A percentile compares a stretch with the other conserved stretches of the same genome.
phyloP scores from a whole-genome alignment of 1,140 invertebrate species.

The Aleiodes sp. region DNA sequence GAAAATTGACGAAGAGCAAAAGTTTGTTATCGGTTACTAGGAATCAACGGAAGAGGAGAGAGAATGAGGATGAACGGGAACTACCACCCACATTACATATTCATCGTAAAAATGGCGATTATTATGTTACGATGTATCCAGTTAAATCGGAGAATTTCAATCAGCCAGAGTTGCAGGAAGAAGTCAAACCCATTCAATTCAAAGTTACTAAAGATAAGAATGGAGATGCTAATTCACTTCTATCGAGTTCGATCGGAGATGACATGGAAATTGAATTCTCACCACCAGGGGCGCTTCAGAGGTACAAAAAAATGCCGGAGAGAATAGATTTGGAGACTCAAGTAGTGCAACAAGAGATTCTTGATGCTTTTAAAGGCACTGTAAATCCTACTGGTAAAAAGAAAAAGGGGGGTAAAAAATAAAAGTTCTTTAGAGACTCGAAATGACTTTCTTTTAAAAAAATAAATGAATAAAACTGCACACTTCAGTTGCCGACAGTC shows the following conservation, averaged over 20 bases:
- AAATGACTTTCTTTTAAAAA: too few species aligned
- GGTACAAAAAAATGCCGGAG: conserved; percentile 53
- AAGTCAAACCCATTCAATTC: conserved; percentile 58
- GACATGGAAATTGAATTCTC: conserved; percentile 64
- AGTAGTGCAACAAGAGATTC: conserved; percentile 57
- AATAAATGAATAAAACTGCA: too few species aligned
- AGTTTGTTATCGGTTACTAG: conserved; percentile 23
- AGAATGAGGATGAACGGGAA: conserved; percentile 42
- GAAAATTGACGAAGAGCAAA: conserved; percentile 13
- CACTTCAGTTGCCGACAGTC: too few species aligned
- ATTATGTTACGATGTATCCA: conserved; percentile 62
- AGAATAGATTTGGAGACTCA: conserved; percentile 57
- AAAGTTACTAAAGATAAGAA: conserved; percentile 56
- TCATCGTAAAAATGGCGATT: conserved; percentile 57
- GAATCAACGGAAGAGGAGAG: conserved; percentile 21
- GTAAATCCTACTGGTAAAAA: neutral
- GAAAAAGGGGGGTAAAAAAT: conserved; percentile 15
- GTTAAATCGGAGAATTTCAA: conserved; percentile 38
- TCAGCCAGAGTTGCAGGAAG: conserved; percentile 41
- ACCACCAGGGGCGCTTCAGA: conserved; percentile 53
- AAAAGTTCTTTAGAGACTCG: neutral
- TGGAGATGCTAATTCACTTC: conserved; percentile 30
- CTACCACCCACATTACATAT: conserved; percentile 55
- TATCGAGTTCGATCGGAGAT: conserved; percentile 54
- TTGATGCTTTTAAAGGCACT: conserved; percentile 46